Evolutionary conservation across 2,797 vertebrate genomes (phyloP).

Genomic region (Zalophus californianus): DNA sequence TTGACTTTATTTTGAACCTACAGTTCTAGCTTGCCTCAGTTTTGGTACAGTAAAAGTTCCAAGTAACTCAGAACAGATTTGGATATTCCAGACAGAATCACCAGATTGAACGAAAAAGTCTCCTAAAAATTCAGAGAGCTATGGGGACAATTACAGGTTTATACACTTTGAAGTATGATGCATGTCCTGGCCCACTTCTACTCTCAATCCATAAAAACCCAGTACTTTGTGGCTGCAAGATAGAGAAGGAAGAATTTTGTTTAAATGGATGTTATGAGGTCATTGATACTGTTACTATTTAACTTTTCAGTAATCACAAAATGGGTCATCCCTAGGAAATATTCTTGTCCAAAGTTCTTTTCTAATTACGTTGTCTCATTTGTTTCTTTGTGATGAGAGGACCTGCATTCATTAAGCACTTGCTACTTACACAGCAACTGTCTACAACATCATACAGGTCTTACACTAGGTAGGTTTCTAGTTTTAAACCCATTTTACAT

Average conservation of each 20-base stretch:
- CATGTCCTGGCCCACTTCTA: not conserved
- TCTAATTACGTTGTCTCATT: not conserved
- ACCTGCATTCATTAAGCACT: not conserved
- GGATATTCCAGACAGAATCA: not conserved
- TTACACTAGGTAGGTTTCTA: not conserved
- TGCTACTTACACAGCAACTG: not conserved
- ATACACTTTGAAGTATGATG: constrained; percentile 50
- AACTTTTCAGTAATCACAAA: not conserved
- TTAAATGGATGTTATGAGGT: not conserved
- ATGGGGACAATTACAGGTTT: not conserved
- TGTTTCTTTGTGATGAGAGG: not conserved
- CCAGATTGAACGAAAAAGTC: constrained; percentile 40
- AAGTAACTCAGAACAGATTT: constrained; percentile 46
- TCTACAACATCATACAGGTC: too few relatives aligned
- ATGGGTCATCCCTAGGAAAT: not conserved
- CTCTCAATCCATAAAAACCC: constrained; percentile 17
- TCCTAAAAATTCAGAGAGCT: constrained; percentile 44
- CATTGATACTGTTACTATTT: not conserved
- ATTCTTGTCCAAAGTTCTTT: not conserved
- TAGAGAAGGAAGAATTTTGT: constrained; percentile 5
- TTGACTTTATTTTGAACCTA: not conserved
- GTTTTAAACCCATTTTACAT: not conserved
- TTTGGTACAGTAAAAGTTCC: not conserved
- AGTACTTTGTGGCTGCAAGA: not conserved
- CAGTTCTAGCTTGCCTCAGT: not conserved